A percentile compares a stretch with the other conserved stretches of the same genome.
These are phyloP conservation scores for Ophiodon elongatus DNA, from an alignment of 2,113 vertebrate species.

Conservation along the genomic window DNA sequence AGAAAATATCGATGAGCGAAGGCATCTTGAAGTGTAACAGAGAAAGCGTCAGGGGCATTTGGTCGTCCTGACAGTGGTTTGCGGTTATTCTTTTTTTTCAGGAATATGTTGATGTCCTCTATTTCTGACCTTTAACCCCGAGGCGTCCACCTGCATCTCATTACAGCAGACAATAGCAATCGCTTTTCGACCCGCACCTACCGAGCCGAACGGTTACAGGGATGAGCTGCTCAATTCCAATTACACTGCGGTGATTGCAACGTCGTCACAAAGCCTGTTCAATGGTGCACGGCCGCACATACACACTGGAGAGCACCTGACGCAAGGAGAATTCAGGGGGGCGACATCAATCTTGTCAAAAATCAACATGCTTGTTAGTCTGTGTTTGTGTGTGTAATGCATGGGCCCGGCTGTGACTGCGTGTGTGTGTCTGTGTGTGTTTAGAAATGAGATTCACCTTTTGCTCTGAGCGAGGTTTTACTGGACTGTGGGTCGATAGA, in stretches of 20 bases:
- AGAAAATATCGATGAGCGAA: not conserved
- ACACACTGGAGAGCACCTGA: constrained; percentile 14
- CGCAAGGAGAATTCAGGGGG: constrained; percentile 57
- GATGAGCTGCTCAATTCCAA: constrained; percentile 78
- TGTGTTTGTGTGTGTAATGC: constrained; percentile 37
- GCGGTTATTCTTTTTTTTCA: not conserved
- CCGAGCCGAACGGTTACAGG: constrained; percentile 46
- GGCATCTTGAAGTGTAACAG: not conserved
- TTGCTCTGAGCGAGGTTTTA: constrained; percentile 75
- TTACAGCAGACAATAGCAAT: constrained; percentile 59
- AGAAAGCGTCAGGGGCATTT: not conserved
- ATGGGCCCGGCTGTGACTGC: constrained; percentile 9
- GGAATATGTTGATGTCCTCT: constrained; percentile 9
- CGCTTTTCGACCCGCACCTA: constrained; percentile 57
- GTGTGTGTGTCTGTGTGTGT: constrained; percentile 34
- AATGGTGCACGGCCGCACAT: constrained; percentile 30
- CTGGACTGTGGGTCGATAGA: constrained; percentile 77
- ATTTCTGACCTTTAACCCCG: constrained; percentile 47
- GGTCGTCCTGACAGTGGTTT: not conserved
- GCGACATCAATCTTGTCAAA: constrained; percentile 78
- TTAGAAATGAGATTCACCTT: constrained; percentile 74
- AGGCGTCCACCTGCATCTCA: constrained; percentile 54
- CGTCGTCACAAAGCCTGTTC: constrained; percentile 51
- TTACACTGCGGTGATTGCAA: constrained; percentile 69
- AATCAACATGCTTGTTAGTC: constrained; percentile 75